phyloP scores from a whole-genome alignment of 2,113 vertebrate species.

The Corythornis vintsioides region DNA sequence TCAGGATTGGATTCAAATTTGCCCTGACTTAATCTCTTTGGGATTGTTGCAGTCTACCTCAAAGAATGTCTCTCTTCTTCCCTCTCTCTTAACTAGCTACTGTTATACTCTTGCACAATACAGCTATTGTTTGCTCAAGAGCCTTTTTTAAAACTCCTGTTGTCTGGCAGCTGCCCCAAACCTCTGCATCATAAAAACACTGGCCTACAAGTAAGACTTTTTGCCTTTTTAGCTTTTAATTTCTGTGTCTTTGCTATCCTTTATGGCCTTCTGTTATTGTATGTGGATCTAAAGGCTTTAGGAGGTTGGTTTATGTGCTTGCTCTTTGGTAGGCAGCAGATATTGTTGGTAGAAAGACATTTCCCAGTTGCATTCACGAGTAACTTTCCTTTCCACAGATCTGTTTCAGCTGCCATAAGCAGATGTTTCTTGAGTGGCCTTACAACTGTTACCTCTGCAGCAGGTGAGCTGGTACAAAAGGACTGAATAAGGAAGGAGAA shows the following conservation, averaged over 20 bases:
- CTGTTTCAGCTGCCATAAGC: slow-evolving; percentile 66
- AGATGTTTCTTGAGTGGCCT: slow-evolving; percentile 71
- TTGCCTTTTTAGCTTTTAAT: slow-evolving; percentile 44
- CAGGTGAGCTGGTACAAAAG: slow-evolving; percentile 64
- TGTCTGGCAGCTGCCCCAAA: slow-evolving; percentile 59
- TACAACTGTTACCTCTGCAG: slow-evolving; percentile 74
- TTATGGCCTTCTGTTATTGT: slow-evolving; percentile 14
- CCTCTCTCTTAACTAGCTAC: slow-evolving; percentile 57
- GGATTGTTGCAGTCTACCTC: slow-evolving; percentile 60
- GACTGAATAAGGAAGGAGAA: neutral
- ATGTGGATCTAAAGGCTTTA: slow-evolving; percentile 23
- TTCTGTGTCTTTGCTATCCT: slow-evolving; percentile 18
- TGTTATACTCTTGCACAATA: slow-evolving; percentile 61
- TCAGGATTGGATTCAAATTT: slow-evolving; percentile 64
- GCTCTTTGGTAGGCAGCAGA: slow-evolving; percentile 9
- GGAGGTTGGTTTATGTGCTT: neutral
- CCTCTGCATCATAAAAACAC: slow-evolving; percentile 53
- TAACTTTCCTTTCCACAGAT: slow-evolving; percentile 50
- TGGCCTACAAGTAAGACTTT: slow-evolving; percentile 15
- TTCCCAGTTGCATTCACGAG: slow-evolving; percentile 23
- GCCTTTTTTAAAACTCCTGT: slow-evolving; percentile 52
- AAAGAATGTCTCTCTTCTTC: slow-evolving; percentile 66
- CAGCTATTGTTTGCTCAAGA: slow-evolving; percentile 61
- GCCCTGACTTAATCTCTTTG: slow-evolving; percentile 59
- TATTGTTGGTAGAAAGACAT: slow-evolving; percentile 19